Conservation (phyloP, 2,888 invertebrate genomes). For the Amphipyra tragopoginis region DNA sequence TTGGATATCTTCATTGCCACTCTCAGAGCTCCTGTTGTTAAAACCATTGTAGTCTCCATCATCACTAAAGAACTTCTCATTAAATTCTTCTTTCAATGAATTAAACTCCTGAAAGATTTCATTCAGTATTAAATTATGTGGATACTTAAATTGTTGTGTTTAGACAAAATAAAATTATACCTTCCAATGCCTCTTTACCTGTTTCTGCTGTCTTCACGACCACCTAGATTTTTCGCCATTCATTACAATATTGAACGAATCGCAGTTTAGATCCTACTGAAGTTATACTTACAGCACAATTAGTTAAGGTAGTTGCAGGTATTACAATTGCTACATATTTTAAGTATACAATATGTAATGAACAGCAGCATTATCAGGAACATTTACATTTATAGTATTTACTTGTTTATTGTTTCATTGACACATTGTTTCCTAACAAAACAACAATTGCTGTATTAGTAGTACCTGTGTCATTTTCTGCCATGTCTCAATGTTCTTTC, state of each 20-base stretch:
- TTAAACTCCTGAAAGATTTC: conserved; percentile 78
- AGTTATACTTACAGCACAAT: conserved; percentile 34
- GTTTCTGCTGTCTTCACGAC: conserved; percentile 62
- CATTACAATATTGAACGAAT: conserved; percentile 36
- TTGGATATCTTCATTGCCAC: conserved; percentile 70
- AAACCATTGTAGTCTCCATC: conserved; percentile 76
- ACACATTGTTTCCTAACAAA: conserved; percentile 33
- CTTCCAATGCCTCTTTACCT: conserved; percentile 43
- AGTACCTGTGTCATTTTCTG: conserved; percentile 98
- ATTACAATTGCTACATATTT: conserved; percentile 9
- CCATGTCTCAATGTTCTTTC: conserved; percentile 99
- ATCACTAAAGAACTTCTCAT: conserved; percentile 81
- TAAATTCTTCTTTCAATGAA: conserved; percentile 82
- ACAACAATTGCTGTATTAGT: conserved; percentile 48
- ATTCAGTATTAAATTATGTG: conserved; percentile 1
- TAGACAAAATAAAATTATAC: neutral
- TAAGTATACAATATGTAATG: conserved; percentile 12
- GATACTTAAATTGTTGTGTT: conserved; percentile 1
- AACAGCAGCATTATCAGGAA: conserved; percentile 25
- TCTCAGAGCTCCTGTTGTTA: conserved; percentile 63
- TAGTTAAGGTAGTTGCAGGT: neutral
- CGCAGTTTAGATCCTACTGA: conserved; percentile 4
- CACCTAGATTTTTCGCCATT: conserved; percentile 41
- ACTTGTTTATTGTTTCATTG: neutral
- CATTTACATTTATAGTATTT: conserved; percentile 13